Evolutionary conservation across 2,797 vertebrate genomes (phyloP).

Genomic region (Saxicola maurus): DNA sequence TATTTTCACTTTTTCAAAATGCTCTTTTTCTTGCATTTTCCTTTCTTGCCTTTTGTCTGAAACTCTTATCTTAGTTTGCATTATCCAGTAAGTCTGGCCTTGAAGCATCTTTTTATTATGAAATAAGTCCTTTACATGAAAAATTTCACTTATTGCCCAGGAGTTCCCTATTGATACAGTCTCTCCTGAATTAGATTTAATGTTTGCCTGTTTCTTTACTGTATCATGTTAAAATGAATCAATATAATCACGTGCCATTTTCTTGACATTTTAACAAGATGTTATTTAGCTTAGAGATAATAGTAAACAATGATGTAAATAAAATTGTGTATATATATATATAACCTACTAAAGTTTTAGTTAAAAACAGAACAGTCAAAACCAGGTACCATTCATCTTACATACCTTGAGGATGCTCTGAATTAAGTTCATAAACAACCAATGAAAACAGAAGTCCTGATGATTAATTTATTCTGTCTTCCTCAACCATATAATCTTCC

Average conservation of each 20-base stretch:
- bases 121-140: neutral
- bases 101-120: neutral
- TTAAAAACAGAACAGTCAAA: neutral
- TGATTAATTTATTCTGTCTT: neutral
- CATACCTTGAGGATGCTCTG: neutral
- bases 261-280: neutral
- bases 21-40: neutral
- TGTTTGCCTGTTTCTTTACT: neutral
- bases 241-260: neutral
- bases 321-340: accelerated
- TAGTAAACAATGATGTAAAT: neutral
- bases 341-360: neutral
- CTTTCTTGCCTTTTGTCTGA: neutral
- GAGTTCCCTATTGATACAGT: neutral
- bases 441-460: neutral
- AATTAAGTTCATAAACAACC: neutral
- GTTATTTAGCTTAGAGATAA: neutral
- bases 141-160: neutral
- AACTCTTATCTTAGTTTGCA: neutral
- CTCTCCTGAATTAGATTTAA: neutral
- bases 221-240: neutral
- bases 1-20: neutral
- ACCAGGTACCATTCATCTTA: neutral
- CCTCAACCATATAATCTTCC: neutral
- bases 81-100: neutral